These are phyloP conservation scores for Choloepus didactylus DNA, from an alignment of 2,797 vertebrate species.

Conservation along the genomic window DNA sequence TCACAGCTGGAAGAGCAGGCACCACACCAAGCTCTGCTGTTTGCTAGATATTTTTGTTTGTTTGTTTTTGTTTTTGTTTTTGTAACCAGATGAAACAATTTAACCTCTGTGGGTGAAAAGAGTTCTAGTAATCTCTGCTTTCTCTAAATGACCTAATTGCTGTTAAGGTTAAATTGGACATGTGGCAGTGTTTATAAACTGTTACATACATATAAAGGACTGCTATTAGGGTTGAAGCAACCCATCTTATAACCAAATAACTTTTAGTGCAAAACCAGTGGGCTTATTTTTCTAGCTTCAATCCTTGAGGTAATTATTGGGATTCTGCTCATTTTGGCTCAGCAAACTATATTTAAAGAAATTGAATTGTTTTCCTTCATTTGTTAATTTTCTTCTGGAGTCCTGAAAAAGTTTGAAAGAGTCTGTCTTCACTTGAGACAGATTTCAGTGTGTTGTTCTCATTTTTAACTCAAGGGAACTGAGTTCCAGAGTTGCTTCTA, in stretches of 20 bases:
- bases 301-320: not conserved
- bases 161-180: not conserved
- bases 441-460: not conserved
- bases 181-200: not conserved
- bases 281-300: not conserved
- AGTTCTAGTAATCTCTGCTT: not conserved
- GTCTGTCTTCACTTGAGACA: constrained; percentile 15
- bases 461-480: constrained; percentile 45
- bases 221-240: not conserved
- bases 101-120: not conserved
- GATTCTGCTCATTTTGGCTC: constrained; percentile 23
- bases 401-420: constrained; percentile 53
- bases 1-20: not conserved
- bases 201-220: not conserved
- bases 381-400: constrained; percentile 53
- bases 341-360: not conserved
- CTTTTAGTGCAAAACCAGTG: constrained; percentile 32
- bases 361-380: constrained; percentile 55
- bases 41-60: not conserved
- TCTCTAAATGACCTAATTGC: not conserved
- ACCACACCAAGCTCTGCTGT: not conserved
- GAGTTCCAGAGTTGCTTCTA: constrained; percentile 67
- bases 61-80: not conserved
- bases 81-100: not conserved
- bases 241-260: constrained; percentile 24